phyloP scores from a whole-genome alignment of 2,113 vertebrate genomes.

The Cnemophilus loriae region DNA sequence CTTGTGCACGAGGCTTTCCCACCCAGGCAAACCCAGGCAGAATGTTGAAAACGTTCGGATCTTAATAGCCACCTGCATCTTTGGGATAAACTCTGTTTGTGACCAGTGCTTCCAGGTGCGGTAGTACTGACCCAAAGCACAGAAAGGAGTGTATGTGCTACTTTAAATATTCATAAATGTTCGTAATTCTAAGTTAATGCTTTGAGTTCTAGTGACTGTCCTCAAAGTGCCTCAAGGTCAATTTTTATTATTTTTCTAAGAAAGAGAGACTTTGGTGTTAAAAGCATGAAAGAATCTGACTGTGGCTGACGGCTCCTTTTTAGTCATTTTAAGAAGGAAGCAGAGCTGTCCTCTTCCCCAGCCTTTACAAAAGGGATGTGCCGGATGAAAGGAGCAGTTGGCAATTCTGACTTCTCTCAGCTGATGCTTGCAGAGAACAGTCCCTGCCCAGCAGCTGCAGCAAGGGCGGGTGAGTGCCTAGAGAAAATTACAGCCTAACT shows the following conservation, averaged over 20 bases:
- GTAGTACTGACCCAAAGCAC: neutral
- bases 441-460: neutral
- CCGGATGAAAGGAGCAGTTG: neutral
- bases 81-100: neutral
- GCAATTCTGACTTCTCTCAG: neutral
- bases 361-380: neutral
- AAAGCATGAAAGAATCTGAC: neutral
- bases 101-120: neutral
- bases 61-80: neutral
- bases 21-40: neutral
- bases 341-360: neutral
- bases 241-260: neutral
- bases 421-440: neutral
- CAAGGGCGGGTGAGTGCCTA: fast-evolving
- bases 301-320: neutral
- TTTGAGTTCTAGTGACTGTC: neutral
- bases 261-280: neutral
- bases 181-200: neutral
- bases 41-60: neutral
- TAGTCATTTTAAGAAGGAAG: neutral
- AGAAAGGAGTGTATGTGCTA: neutral
- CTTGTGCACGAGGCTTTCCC: neutral
- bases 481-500: neutral
- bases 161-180: neutral
- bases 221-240: neutral